Evolutionary conservation across 1,140 invertebrate species (phyloP), one percentile per base, ranked within the genome.

Genomic region (Diachasma alloeum): DNA sequence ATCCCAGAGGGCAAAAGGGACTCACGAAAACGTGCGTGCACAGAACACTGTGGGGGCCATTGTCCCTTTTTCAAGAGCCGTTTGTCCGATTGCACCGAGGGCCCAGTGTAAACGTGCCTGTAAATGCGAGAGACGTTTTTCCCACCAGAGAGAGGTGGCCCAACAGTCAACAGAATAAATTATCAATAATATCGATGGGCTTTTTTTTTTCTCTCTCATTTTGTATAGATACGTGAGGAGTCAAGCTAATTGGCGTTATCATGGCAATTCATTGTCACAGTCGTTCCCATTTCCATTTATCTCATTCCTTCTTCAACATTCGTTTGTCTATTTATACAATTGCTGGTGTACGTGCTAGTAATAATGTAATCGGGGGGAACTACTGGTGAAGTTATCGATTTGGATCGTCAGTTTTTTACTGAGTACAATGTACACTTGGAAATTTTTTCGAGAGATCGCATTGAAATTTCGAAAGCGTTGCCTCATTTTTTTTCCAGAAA

Each of bases 41-140:
- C 31, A 66, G 13, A 31, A 2, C 31, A 37, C 31, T 37, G 22
- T 31, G 36, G 36, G 66, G 66, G 66, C 66, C 31, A 68, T 68
- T 68, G 66, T 68, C 66, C 66, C 66, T 68, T 68, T 31, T 68
- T 68, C 66, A 17, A 68, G 36, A 17, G 31, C n/a, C 26, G 26
- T 68, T 68, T 68, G 26, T 68, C 26, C 36, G 31, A 68, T 68
- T 39, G 26, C 36, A 37, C 66, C n/a, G 15, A 53, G 26, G n/a
- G n/a, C 36, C 26, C 36, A n/a, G 31, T 68, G n/a, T 37, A 68
- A 68, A 76, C 75, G 69, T 76, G 75, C 66, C 69, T 72, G 53
- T 37, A 72, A 76, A 66, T 67, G 8, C 48, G 36, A 76, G 69
- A 76, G 10, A 37, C 39, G 37, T 76, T 76, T 68, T 68, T 76